Percentiles rank a stretch among this genome's conserved stretches.
Conservation (phyloP, 2,113 vertebrate genomes). For the Nyctereutes procyonoides region DNA sequence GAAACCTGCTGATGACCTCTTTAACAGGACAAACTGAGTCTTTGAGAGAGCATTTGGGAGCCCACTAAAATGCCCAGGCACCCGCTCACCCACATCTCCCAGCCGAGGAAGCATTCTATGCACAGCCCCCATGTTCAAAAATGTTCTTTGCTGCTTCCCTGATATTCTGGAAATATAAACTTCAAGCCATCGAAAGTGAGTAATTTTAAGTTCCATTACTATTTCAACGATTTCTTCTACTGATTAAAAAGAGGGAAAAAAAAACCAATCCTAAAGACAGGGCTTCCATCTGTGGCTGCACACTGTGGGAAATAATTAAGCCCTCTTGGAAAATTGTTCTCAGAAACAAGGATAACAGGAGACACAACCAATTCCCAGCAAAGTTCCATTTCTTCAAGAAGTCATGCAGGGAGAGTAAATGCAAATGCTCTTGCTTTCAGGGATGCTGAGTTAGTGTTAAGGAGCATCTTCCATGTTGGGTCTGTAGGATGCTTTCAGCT, state of each 20-base stretch:
- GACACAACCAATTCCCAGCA: background rate
- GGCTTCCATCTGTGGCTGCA: background rate
- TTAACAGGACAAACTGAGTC: too few species aligned
- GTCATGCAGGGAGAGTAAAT: background rate
- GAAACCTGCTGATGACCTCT: too few species aligned
- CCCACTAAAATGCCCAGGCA: too few species aligned
- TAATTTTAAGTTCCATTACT: background rate
- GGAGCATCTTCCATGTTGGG: background rate
- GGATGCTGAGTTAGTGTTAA: background rate
- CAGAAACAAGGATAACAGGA: background rate
- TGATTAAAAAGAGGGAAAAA: background rate
- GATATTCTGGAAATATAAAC: background rate
- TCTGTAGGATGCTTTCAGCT: background rate
- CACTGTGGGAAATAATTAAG: background rate
- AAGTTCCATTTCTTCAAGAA: background rate
- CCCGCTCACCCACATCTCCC: background rate
- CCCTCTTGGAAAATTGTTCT: background rate
- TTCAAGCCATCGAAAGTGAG: background rate
- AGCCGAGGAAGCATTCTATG: accelerated
- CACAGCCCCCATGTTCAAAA: background rate
- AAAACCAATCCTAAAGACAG: background rate
- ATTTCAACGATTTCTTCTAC: background rate
- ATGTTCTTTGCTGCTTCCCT: background rate
- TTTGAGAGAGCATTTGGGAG: too few species aligned
- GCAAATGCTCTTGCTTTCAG: too few species aligned